Base-by-base conservation (phyloP, 2,113 vertebrate species). In the Grantiella picta region DNA sequence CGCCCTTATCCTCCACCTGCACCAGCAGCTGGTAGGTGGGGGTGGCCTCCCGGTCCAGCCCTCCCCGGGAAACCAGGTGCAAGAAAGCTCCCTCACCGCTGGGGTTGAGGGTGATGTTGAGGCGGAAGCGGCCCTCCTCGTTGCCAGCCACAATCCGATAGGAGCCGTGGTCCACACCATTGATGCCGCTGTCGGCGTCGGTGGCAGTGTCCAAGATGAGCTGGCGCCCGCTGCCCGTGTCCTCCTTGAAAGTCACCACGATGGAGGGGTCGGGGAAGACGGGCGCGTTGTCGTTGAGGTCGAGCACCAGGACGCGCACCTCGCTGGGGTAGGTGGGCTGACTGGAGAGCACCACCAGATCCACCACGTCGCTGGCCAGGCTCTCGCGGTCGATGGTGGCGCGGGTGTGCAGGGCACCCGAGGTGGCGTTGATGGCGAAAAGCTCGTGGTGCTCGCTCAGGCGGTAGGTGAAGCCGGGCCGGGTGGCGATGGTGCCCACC, bases 21-120 rank as follows among this genome's bases (percentile, higher is more conserved):
- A 99, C 98, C 88, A 99, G 73, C 14, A 99, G 98, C 96, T 99
- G 99, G 96, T 99, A 99, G 72, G 98, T 97, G 13, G 99, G 97
- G 9, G 98, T 98, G 11, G 97, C 96, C 94, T 99, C 99, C 56
- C 99, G 98, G 97, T 99, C 99, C 97, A 99, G 95, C 38, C 99
- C 99, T 5, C 99, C 99, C 5, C 98, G 98, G 31, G 99, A 99
- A 44, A 99, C 99, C 16, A 99, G 97, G 82, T 99, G 99, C 97
- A 99, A 84, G 97, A 99, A 99, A 28, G 99, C 99, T 31, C 99
- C 99, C 98, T 99, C 99, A 3, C 99, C 99, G n/a, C 99, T 99
- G 9, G 99, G 99, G 88, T 99, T 99, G 80, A 99, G 98, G 25
- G 99, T 99, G 96, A 99, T 98, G 97, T 99, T 99, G 97, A 99